Evolutionary conservation across 2,888 invertebrate species (phyloP), one percentile per base, ranked within the genome.

Genomic region (Xanthostigma xanthostigma): DNA sequence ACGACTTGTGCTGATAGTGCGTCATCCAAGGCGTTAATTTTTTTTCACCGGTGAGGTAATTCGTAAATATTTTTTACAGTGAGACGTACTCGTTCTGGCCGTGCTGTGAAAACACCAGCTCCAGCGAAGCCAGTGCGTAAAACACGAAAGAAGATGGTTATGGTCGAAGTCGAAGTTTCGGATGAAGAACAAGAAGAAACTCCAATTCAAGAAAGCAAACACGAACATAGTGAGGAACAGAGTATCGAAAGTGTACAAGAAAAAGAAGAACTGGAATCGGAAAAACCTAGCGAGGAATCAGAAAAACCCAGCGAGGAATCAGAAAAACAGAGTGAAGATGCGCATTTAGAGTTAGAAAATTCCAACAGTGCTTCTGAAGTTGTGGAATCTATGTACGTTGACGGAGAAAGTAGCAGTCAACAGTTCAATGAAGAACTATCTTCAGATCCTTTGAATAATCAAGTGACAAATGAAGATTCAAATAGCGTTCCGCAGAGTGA

Each of bases 11-110:
- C 5, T 27, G 27, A 27, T 27, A 27, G 27, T 27, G 27, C 27
- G 27, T 27, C 27, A 3, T 27, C 27, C 27, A 27, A 27, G 6
- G 27, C 27, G 27, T 27, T 27, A 2, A 17, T 27, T 6, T 6
- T 17, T 17, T 17, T 27, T 27, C 6, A 27, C 27, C 27, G 27
- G 27, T 27, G 6, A 27, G 27, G 27, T 27, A 27, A 27, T 27
- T 27, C 36, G 39, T 33, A 9, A 37, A 38, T 50, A 34, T 45
- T 41, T 49, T 12, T 55, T 58, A 36, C 53, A 75, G 76, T 70
- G 36, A 66, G 77, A 45, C 70, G 75, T 38, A 77, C 78, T 13
- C 71, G 78, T 44, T 78, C 78, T 2, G 73, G 75, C 11, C 69
- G 76, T 54, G 57, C 68, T 3, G 62, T 70, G 6, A 55, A 60